A percentile compares a stretch with the other conserved stretches of the same genome.
Conservation (phyloP, 2,797 vertebrate species). For the Macroramphosus scolopax region DNA sequence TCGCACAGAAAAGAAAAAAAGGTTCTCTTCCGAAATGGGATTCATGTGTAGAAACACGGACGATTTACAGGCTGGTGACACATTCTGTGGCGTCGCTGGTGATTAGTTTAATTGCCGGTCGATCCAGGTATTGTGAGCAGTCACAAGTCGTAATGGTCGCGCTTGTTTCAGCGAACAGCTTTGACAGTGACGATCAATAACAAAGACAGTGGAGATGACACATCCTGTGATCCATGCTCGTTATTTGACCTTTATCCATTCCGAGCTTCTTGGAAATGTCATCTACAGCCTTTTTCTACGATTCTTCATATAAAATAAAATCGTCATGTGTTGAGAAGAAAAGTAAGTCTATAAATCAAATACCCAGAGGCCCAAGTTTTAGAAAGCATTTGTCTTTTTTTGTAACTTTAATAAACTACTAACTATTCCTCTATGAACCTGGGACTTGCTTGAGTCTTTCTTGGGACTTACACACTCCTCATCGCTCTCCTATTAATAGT, state of each 20-base stretch:
- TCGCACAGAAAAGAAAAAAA: background rate
- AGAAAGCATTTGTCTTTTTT: too few relatives aligned
- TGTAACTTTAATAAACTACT: too few relatives aligned
- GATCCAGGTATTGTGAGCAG: conserved; percentile 13
- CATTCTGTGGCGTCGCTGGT: background rate
- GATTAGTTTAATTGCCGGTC: conserved; percentile 10
- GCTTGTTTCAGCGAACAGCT: conserved; percentile 31
- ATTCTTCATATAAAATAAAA: too few relatives aligned
- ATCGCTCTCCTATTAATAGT: background rate
- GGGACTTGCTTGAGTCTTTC: too few relatives aligned
- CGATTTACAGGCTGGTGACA: too few relatives aligned
- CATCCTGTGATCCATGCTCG: conserved; percentile 29
- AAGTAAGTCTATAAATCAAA: too few relatives aligned
- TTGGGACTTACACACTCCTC: too few relatives aligned
- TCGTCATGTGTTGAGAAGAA: too few relatives aligned
- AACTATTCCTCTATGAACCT: too few relatives aligned
- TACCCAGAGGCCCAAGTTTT: too few relatives aligned
- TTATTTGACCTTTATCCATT: conserved; percentile 36
- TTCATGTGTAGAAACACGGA: background rate
- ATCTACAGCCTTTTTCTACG: too few relatives aligned
- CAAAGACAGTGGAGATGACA: too few relatives aligned
- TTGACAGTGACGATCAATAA: conserved; percentile 54
- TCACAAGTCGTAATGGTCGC: conserved; percentile 4
- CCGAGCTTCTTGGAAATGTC: conserved; percentile 44
- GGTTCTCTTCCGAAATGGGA: background rate